Evolutionary conservation across 1,140 invertebrate genomes (phyloP).

Genomic region (Cryptotermes secundus): DNA sequence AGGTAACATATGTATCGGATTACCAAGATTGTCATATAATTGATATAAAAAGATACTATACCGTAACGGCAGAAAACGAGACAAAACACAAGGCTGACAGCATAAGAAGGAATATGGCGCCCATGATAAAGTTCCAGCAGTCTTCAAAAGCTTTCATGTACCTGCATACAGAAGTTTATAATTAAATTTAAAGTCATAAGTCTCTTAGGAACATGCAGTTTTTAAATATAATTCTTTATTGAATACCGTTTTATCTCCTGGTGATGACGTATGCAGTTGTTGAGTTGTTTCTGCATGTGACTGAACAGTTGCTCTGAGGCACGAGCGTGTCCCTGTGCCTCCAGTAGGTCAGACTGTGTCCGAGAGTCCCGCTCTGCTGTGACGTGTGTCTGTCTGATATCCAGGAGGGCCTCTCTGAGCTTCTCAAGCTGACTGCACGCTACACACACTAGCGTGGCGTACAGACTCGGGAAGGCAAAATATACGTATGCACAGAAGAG

Average conservation of each 20-base stretch:
- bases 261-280: not conserved
- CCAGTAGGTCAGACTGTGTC: not conserved
- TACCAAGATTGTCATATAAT: no score
- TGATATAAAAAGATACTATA: no score
- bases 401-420: not conserved
- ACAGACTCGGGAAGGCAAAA: not conserved
- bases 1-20: no score
- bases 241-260: not conserved
- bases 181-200: no score
- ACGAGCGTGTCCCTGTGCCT: not conserved
- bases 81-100: no score
- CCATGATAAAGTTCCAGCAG: no score
- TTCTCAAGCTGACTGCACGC: not conserved
- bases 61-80: no score
- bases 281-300: not conserved
- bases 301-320: not conserved
- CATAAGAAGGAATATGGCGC: no score
- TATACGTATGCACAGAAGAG: not conserved
- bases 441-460: not conserved
- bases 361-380: not conserved
- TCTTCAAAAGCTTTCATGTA: no score
- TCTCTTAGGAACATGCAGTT: no score
- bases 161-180: no score
- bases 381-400: not conserved
- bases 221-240: no score